These are phyloP conservation scores for Pygmarrhopalites habei DNA, from an alignment of 1,140 invertebrate species.

Conservation along the genomic window DNA sequence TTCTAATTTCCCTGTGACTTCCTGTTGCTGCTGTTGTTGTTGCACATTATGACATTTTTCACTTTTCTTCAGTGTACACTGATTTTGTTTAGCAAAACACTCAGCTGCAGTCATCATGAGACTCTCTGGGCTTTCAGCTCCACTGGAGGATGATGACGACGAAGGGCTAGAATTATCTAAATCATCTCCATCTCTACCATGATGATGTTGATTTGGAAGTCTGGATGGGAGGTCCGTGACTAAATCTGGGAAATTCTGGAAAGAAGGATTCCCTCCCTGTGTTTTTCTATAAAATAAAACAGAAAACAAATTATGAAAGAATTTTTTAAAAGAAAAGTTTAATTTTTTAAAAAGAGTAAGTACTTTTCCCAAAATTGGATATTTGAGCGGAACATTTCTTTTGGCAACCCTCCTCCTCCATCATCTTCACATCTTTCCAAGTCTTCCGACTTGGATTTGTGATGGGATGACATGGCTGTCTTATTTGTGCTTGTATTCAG, in stretches of 20 bases:
- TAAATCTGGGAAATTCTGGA: too few species aligned
- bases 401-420: background rate
- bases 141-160: conserved; percentile 30
- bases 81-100: conserved; percentile 67
- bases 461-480: background rate
- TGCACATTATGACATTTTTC: conserved; percentile 39
- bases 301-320: too few species aligned
- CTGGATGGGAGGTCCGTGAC: conserved; percentile 78
- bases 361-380: conserved; percentile 28
- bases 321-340: conserved; percentile 48
- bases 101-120: conserved; percentile 65
- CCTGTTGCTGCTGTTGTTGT: conserved; percentile 1
- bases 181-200: conserved; percentile 18
- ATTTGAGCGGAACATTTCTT: conserved; percentile 19
- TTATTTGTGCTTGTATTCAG: background rate
- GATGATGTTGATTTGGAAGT: conserved; percentile 53
- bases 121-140: conserved; percentile 49
- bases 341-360: conserved; percentile 38
- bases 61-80: conserved; percentile 73
- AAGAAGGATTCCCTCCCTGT: too few species aligned
- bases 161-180: conserved; percentile 39
- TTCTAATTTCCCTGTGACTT: background rate
- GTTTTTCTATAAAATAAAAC: too few species aligned
- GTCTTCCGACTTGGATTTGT: conserved; percentile 21
- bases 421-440: background rate